These are phyloP conservation scores for Cydia strobilella DNA, from an alignment of 1,140 invertebrate genomes.

Conservation along the genomic window DNA sequence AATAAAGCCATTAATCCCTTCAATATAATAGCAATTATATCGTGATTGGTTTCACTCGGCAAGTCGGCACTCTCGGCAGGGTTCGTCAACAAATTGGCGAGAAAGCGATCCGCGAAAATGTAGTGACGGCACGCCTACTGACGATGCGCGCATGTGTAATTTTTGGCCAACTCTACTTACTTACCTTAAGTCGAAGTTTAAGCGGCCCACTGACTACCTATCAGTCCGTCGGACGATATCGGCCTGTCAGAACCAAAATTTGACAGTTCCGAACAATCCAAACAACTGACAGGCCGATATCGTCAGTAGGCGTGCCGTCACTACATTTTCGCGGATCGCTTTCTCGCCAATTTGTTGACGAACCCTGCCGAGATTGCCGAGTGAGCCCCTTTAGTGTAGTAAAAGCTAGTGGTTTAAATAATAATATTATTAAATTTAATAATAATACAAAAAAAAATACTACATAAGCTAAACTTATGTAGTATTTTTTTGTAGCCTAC, in stretches of 20 bases:
- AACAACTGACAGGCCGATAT: too few species aligned
- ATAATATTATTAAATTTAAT: neutral
- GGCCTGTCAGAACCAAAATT: too few species aligned
- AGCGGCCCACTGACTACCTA: too few species aligned
- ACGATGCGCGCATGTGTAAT: neutral
- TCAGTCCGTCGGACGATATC: too few species aligned
- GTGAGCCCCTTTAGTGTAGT: too few species aligned
- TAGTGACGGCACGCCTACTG: slow-evolving; percentile 14
- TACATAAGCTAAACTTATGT: too few species aligned
- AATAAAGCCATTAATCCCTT: neutral
- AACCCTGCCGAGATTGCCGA: slow-evolving; percentile 1
- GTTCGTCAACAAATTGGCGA: slow-evolving; percentile 18
- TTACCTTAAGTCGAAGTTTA: slow-evolving; percentile 7
- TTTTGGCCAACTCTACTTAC: neutral
- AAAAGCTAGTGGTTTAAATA: neutral
- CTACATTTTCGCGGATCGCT: neutral
- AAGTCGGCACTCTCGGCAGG: too few species aligned
- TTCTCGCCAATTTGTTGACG: slow-evolving; percentile 25
- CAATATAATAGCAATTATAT: slow-evolving; percentile 12
- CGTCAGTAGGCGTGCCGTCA: slow-evolving; percentile 17
- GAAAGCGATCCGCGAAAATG: slow-evolving; percentile 5
- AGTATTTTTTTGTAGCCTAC: too few species aligned
- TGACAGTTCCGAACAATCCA: too few species aligned
- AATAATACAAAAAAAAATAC: too few species aligned
- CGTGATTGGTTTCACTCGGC: neutral